phyloP scores from a whole-genome alignment of 2,113 vertebrate genomes.

The Origma solitaria region DNA sequence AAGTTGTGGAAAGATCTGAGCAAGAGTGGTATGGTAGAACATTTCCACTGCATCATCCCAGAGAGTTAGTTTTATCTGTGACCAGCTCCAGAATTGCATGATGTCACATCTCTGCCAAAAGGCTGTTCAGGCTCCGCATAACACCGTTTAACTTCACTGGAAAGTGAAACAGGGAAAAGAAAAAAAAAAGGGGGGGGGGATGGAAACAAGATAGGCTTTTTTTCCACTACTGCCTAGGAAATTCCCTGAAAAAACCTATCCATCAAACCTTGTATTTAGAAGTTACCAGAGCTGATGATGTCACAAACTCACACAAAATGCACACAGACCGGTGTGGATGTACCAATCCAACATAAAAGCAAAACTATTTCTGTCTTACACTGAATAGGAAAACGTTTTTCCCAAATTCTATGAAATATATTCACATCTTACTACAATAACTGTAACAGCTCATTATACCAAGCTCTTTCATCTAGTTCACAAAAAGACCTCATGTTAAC shows the following conservation, averaged over 20 bases:
- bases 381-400: neutral
- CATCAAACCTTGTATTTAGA: neutral
- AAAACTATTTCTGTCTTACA: neutral
- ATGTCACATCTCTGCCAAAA: neutral
- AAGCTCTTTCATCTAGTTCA: constrained; percentile 34
- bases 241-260: neutral
- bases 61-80: neutral
- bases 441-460: constrained; percentile 20
- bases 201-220: neutral
- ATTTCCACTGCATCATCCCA: neutral
- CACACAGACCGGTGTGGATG: neutral
- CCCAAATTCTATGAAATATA: constrained; percentile 13
- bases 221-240: neutral
- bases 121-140: neutral
- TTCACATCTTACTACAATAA: constrained; percentile 31
- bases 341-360: neutral
- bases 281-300: neutral
- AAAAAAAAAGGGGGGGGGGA: fast-evolving
- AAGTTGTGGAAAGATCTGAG: neutral
- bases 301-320: neutral
- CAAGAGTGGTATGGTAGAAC: neutral
- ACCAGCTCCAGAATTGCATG: neutral
- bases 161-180: neutral
- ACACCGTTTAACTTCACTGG: neutral
- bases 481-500: constrained; percentile 42